Conservation (phyloP, 2,113 vertebrate genomes). For the Trogon surrucura region DNA sequence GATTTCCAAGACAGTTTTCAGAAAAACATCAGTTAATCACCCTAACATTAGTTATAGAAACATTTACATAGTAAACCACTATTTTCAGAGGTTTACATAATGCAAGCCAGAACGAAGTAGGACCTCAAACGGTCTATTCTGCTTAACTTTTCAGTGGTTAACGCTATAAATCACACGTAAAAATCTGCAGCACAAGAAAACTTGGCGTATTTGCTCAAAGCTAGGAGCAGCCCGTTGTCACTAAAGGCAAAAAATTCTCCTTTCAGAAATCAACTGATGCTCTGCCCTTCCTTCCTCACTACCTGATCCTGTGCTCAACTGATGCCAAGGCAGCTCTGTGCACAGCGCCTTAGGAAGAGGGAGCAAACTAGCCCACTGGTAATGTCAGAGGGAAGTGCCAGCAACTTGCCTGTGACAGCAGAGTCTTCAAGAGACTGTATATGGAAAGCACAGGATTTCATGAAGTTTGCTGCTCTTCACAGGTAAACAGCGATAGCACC, state of each 20-base stretch:
- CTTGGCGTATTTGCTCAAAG: neutral
- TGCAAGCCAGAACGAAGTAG: conserved; percentile 31
- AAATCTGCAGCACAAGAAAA: neutral
- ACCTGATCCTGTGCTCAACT: neutral
- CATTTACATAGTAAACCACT: conserved; percentile 62
- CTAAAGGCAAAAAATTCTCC: neutral
- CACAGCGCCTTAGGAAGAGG: neutral
- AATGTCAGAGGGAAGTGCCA: conserved; percentile 50
- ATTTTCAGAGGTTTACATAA: conserved; percentile 49
- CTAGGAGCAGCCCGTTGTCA: neutral
- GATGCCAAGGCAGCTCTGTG: conserved; percentile 36
- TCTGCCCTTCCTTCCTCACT: conserved; percentile 1
- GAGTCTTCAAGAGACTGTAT: conserved; percentile 4
- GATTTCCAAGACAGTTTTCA: conserved; percentile 55
- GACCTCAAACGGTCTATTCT: neutral
- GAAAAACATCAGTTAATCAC: conserved; percentile 24
- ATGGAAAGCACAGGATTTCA: conserved; percentile 7
- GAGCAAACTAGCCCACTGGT: neutral
- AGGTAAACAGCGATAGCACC: neutral
- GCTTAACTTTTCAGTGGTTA: conserved; percentile 6
- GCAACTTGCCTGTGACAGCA: conserved; percentile 22
- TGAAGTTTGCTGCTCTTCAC: neutral
- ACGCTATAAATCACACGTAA: neutral
- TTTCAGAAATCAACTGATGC: neutral
- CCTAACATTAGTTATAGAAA: conserved; percentile 59